A percentile compares a stretch with the other conserved stretches of the same genome.
These are phyloP conservation scores for Kryphioiulus occultus DNA, from an alignment of 2,888 invertebrate species.

Conservation along the genomic window DNA sequence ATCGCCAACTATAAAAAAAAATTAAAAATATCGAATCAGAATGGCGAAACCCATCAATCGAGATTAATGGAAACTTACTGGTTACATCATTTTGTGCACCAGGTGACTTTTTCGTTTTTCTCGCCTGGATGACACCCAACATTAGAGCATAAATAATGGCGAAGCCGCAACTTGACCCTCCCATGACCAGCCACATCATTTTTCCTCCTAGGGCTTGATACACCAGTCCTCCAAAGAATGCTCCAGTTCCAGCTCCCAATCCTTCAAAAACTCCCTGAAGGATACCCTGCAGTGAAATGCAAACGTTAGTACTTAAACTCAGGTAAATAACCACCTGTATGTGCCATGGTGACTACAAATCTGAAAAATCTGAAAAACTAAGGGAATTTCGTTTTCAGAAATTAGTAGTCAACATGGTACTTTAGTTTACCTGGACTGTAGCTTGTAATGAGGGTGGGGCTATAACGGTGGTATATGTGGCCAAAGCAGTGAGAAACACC, in stretches of 20 bases:
- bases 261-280: slow-evolving; percentile 45
- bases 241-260: slow-evolving; percentile 1
- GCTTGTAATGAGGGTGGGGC: slow-evolving; percentile 35
- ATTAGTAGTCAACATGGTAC: no score
- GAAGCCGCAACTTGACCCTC: not conserved
- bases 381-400: no score
- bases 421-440: slow-evolving; percentile 48
- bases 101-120: not conserved
- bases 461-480: slow-evolving; percentile 39
- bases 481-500: slow-evolving; percentile 48
- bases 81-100: no score
- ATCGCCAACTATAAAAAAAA: slow-evolving; percentile 72
- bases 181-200: not conserved
- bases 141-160: not conserved
- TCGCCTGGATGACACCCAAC: not conserved
- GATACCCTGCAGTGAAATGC: slow-evolving; percentile 29
- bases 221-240: not conserved
- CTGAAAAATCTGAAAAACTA: no score
- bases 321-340: no score
- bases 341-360: no score
- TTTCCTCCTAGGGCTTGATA: slow-evolving; percentile 31
- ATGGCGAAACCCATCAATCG: no score
- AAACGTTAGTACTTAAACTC: no score
- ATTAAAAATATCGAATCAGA: no score
- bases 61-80: no score